These are phyloP conservation scores for Lepidocyrtoides sp. DNA, from an alignment of 2,888 invertebrate species.

Conservation along the genomic window DNA sequence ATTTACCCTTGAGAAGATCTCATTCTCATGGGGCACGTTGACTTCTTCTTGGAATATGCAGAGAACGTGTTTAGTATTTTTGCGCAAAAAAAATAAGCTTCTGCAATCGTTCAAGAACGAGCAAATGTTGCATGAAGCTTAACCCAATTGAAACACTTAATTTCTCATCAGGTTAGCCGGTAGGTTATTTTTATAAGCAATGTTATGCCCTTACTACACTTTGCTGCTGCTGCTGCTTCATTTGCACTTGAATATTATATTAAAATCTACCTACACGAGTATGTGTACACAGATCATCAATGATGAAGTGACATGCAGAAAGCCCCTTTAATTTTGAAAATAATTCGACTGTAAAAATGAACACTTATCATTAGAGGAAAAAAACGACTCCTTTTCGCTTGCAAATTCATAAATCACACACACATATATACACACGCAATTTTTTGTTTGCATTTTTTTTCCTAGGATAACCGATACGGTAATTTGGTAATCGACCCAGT, in stretches of 20 bases:
- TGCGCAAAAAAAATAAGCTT: not conserved
- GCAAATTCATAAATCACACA: constrained; percentile 35
- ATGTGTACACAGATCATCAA: not conserved
- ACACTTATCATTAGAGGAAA: constrained; percentile 27
- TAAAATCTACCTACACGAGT: not conserved
- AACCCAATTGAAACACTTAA: constrained; percentile 67
- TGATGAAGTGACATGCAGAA: constrained; percentile 50
- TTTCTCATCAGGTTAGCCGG: constrained; percentile 63
- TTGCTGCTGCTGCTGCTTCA: constrained; percentile 14
- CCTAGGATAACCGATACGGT: constrained; percentile 67
- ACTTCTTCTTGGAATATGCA: constrained; percentile 54
- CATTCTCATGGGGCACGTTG: constrained; percentile 76
- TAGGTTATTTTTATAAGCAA: not conserved
- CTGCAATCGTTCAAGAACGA: constrained; percentile 29
- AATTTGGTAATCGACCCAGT: constrained; percentile 73
- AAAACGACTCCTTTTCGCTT: constrained; percentile 8
- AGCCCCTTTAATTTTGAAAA: constrained; percentile 45
- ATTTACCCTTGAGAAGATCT: constrained; percentile 75
- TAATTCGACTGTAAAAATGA: constrained; percentile 27
- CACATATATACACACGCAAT: not conserved
- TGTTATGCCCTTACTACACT: not conserved
- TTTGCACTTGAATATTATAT: constrained; percentile 63
- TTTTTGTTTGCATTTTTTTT: constrained; percentile 22
- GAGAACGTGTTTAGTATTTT: not conserved
- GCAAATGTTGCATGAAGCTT: constrained; percentile 71